Evolutionary conservation across 2,113 vertebrate species (phyloP).

Genomic region (Rhagologus leucostigma): DNA sequence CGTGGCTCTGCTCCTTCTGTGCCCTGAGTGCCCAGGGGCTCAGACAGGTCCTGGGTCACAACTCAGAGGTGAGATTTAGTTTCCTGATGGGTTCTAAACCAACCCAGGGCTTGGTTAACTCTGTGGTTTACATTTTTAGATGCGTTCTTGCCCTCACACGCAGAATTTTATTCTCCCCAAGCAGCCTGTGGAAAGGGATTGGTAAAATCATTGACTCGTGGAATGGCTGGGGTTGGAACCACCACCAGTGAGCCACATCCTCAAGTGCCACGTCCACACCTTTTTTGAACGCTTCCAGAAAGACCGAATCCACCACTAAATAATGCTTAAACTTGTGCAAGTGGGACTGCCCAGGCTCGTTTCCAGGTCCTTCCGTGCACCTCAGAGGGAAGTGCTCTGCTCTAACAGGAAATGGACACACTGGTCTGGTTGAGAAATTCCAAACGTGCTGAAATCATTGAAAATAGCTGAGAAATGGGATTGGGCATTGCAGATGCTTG

Average conservation of each 20-base stretch:
- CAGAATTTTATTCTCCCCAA: background rate
- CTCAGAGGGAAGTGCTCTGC: background rate
- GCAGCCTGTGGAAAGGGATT: background rate
- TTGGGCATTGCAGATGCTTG: background rate
- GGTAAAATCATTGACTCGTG: background rate
- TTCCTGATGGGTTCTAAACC: background rate
- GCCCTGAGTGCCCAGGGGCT: background rate
- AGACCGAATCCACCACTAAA: background rate
- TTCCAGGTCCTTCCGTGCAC: background rate
- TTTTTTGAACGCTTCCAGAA: background rate
- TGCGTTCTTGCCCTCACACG: background rate
- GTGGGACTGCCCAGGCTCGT: background rate
- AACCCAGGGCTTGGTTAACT: background rate
- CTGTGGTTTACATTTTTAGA: background rate
- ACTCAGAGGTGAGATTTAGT: background rate
- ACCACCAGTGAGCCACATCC: background rate
- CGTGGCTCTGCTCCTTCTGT: background rate
- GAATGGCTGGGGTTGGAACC: background rate
- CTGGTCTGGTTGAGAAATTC: background rate
- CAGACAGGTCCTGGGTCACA: background rate
- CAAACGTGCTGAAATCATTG: background rate
- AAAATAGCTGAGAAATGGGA: background rate
- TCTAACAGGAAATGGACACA: background rate
- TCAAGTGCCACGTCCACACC: background rate
- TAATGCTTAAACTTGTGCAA: background rate